Evolutionary conservation across 2,888 invertebrate species (phyloP).

Genomic region (Polymixis lichenea): DNA sequence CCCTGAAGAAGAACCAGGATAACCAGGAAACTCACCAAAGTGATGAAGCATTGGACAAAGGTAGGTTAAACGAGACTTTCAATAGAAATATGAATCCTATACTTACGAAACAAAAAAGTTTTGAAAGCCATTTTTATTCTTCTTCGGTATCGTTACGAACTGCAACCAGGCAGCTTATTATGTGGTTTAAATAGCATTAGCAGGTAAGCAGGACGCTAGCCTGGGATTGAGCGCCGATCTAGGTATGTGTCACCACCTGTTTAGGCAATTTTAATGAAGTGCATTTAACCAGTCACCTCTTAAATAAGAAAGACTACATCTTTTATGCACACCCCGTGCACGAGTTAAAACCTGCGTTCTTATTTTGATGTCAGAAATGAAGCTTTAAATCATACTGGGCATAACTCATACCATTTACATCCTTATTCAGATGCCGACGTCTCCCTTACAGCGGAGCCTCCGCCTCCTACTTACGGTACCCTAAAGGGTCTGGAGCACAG

Average conservation of each 20-base stretch:
- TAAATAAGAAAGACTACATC: neutral
- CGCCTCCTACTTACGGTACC: conserved; percentile 94
- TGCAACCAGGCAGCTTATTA: neutral
- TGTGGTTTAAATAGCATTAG: neutral
- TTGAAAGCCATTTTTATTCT: neutral
- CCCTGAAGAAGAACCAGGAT: conserved; percentile 93
- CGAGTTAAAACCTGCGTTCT: neutral
- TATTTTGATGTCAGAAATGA: neutral
- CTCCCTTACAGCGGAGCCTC: conserved; percentile 91
- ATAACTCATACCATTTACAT: neutral
- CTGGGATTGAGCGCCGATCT: neutral
- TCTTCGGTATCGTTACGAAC: neutral
- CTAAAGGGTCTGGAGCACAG: conserved; percentile 97
- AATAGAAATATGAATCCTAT: neutral
- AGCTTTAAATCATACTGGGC: neutral
- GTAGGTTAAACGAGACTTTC: conserved; percentile 68
- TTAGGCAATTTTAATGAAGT: neutral
- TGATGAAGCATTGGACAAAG: conserved; percentile 93
- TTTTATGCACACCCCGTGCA: too few species aligned
- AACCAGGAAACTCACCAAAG: conserved; percentile 91
- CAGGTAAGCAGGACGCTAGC: neutral
- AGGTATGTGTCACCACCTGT: neutral
- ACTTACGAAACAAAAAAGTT: neutral
- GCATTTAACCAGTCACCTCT: neutral
- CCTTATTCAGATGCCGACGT: conserved; percentile 81